A percentile compares a stretch with the other conserved stretches of the same genome.
Conservation (phyloP, 2,113 vertebrate genomes). For the Corythornis madagascariensis region DNA sequence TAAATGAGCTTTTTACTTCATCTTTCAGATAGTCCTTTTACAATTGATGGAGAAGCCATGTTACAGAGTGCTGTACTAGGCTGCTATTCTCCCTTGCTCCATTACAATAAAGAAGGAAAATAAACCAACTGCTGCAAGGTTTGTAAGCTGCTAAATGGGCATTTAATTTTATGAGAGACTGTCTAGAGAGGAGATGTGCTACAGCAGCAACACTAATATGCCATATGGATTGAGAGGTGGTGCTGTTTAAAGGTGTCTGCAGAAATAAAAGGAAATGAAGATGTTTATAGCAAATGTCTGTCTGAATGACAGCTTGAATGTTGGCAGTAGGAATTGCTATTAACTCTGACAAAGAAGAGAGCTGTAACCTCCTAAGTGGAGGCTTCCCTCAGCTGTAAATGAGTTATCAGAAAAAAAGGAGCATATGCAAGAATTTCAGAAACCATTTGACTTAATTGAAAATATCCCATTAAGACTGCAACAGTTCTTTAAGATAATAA, state of each 20-base stretch:
- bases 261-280: slow-evolving; percentile 39
- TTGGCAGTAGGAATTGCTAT: slow-evolving; percentile 12
- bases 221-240: slow-evolving; percentile 39
- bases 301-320: slow-evolving; percentile 35
- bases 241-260: slow-evolving; percentile 55
- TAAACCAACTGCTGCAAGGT: slow-evolving; percentile 11
- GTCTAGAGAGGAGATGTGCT: background rate
- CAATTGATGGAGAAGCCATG: background rate
- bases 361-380: background rate
- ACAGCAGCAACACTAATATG: background rate
- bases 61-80: background rate
- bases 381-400: slow-evolving; percentile 5
- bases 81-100: slow-evolving; percentile 8
- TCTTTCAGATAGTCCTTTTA: background rate
- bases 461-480: background rate
- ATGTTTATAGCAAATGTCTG: slow-evolving; percentile 54
- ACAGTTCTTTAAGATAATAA: background rate
- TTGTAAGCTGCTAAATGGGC: slow-evolving; percentile 17
- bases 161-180: slow-evolving; percentile 8
- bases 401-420: slow-evolving; percentile 23
- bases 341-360: slow-evolving; percentile 3
- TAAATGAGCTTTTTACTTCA: background rate
- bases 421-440: background rate
- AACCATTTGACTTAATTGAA: background rate
- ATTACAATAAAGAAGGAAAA: background rate